Base-by-base conservation (phyloP, 2,113 vertebrate genomes). In the Siniperca chuatsi region DNA sequence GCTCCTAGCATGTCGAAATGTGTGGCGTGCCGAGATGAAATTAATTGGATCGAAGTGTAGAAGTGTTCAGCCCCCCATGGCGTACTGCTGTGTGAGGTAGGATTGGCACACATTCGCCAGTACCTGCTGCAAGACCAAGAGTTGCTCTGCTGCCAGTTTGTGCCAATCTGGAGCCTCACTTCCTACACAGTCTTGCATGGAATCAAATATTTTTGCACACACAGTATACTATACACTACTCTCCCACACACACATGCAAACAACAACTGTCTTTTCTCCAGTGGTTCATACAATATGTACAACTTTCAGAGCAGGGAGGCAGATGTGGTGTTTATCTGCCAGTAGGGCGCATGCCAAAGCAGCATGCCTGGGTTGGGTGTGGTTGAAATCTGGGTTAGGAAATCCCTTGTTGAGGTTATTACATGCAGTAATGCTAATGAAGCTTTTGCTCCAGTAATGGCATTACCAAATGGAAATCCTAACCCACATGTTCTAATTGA, bases 1-100 rank as follows among this genome's bases (percentile, higher is more conserved):
- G 83, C 89, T 88, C 46, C 89, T 92, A 92, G 94, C 93, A 90
- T 93, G 92, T 94, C 80, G 75, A 93, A 89, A 94, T 84, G 90
- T 91, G 91, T 90, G 83, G 89, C 65, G 78, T 88, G 93, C 83
- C 52, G 85, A 92, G 92, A 90, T 90, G 84, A 93, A 95, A 96
- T 96, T 93, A 96, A 95, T 96, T 95, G 94, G 95, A 93, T 95
- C 93, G 77, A 87, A 68, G 90, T 85, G 89, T 94, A 79, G 92
- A 93, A 93, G 89, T 78, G 87, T 89, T 90, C 88, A 83, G 76
- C 84, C 86, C 91, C 93, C 90, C 62, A 58, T 84, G 87, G 92
- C 60, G 78, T 64, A 16, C 75, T 78, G 82, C 82, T 85, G 83
- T 81, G 73, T 81, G 81, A 89, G 77, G 86, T 61, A 73, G 79